These are phyloP conservation scores for Neopipo cinnamomea DNA, from an alignment of 2,113 vertebrate genomes.

Conservation along the genomic window DNA sequence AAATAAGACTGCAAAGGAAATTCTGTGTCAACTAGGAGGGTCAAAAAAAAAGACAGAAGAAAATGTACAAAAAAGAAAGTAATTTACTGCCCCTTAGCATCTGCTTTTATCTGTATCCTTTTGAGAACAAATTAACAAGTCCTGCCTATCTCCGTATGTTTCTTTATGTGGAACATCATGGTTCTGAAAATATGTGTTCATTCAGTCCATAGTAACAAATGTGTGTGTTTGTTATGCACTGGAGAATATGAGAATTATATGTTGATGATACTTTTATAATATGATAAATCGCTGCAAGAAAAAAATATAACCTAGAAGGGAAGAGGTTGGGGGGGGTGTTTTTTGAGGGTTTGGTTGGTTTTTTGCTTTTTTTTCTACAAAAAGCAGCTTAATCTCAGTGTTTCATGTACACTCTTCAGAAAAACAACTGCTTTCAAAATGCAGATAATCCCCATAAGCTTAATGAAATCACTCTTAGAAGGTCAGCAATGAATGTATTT, in stretches of 20 bases:
- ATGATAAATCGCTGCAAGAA: constrained; percentile 26
- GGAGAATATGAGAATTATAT: constrained; percentile 12
- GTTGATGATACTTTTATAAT: constrained; percentile 52
- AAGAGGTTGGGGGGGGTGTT: background rate
- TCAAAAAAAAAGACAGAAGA: constrained; percentile 39
- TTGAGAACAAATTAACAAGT: constrained; percentile 67
- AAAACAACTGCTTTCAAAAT: constrained; percentile 35
- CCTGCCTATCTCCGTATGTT: constrained; percentile 39
- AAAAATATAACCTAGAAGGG: background rate
- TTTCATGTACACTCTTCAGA: background rate
- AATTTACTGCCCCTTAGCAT: constrained; percentile 67
- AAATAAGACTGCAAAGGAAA: constrained; percentile 65
- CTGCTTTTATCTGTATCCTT: constrained; percentile 67
- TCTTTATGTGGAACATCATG: background rate
- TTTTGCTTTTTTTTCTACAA: background rate
- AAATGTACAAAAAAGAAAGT: constrained; percentile 9
- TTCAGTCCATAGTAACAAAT: background rate
- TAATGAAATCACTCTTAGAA: constrained; percentile 19
- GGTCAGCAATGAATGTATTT: background rate
- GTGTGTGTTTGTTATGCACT: background rate
- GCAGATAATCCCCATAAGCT: constrained; percentile 1
- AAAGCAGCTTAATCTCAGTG: background rate
- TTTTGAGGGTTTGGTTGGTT: background rate
- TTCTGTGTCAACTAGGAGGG: constrained; percentile 23
- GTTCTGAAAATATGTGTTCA: background rate